These are phyloP conservation scores for Syritta pipiens DNA, from an alignment of 2,888 invertebrate genomes.

Conservation along the genomic window DNA sequence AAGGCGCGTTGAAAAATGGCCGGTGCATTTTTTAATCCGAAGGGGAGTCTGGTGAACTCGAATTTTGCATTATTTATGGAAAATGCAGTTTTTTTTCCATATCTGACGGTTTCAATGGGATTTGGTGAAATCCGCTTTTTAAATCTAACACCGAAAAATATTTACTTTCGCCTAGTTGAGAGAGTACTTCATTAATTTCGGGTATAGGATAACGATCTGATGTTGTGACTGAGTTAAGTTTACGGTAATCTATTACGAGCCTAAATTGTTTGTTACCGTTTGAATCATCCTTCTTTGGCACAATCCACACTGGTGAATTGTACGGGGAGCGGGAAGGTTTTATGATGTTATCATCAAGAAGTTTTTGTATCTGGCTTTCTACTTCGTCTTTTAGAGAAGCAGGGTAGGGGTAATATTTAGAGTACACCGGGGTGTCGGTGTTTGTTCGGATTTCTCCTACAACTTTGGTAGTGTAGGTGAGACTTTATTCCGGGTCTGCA, in stretches of 20 bases:
- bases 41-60: neutral
- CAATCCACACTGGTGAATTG: slow-evolving; percentile 47
- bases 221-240: slow-evolving; percentile 28
- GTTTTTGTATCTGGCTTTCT: slow-evolving; percentile 15
- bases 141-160: slow-evolving; percentile 41
- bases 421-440: slow-evolving; percentile 27
- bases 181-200: slow-evolving; percentile 41
- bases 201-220: slow-evolving; percentile 45
- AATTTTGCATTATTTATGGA: neutral
- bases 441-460: slow-evolving; percentile 36
- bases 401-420: slow-evolving; percentile 33
- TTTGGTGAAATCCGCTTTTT: slow-evolving; percentile 62
- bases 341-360: slow-evolving; percentile 30
- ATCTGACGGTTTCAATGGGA: slow-evolving; percentile 35
- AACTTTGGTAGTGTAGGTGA: slow-evolving; percentile 19
- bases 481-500: slow-evolving; percentile 5
- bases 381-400: slow-evolving; percentile 20
- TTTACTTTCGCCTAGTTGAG: slow-evolving; percentile 36
- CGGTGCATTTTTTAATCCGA: neutral
- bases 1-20: slow-evolving; percentile 26
- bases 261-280: slow-evolving; percentile 6
- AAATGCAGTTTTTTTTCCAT: slow-evolving; percentile 1
- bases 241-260: neutral
- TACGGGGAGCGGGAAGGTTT: slow-evolving; percentile 35
- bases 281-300: slow-evolving; percentile 21